Percentiles rank a stretch among this genome's conserved stretches.
Conservation (phyloP, 2,113 vertebrate species). For the Deroptyus accipitrinus region DNA sequence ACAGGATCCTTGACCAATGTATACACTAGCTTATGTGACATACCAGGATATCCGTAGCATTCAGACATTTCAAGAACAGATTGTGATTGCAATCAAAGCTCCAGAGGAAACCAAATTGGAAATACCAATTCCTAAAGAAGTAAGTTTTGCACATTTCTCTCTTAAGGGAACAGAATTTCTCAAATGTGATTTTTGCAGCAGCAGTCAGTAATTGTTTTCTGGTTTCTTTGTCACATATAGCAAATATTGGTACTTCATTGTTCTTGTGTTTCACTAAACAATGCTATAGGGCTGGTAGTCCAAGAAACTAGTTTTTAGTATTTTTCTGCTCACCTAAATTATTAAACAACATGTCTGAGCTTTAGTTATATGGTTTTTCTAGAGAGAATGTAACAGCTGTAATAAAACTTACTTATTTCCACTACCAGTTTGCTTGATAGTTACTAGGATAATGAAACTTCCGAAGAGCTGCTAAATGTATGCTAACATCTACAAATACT, state of each 20-base stretch:
- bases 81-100: constrained; percentile 87
- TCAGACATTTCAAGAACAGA: constrained; percentile 84
- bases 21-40: constrained; percentile 88
- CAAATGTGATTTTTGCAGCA: background rate
- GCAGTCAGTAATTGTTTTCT: background rate
- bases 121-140: constrained; percentile 85
- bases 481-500: background rate
- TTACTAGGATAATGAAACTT: background rate
- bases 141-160: constrained; percentile 35
- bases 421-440: background rate
- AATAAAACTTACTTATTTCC: background rate
- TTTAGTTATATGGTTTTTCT: background rate
- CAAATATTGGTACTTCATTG: background rate
- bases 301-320: background rate
- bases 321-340: background rate
- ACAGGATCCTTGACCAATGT: constrained; percentile 71
- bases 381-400: background rate
- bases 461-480: background rate
- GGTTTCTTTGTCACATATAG: background rate
- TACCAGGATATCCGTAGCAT: constrained; percentile 84
- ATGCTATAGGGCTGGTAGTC: background rate
- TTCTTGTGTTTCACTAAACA: background rate
- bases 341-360: background rate
- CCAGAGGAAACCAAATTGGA: constrained; percentile 91
- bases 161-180: background rate